A percentile compares a stretch with the other conserved stretches of the same genome.
phyloP scores from a whole-genome alignment of 2,888 invertebrate genomes.

The Pseudococcus jackbeardsleyi region DNA sequence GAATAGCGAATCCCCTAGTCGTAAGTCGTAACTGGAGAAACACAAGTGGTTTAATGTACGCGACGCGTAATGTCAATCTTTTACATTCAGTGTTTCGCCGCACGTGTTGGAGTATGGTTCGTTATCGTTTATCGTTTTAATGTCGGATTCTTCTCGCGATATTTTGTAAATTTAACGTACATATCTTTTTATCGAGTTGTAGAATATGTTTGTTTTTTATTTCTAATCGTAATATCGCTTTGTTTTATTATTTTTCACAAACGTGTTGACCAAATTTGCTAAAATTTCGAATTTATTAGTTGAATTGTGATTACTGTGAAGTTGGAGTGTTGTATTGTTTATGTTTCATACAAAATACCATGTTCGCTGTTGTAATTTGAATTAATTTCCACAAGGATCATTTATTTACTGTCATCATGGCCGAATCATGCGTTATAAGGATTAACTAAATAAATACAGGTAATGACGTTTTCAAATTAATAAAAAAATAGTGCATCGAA shows the following conservation, averaged over 20 bases:
- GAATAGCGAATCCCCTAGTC: too few species aligned
- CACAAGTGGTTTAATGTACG: slow-evolving; percentile 44
- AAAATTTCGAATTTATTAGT: not conserved
- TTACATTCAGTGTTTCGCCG: slow-evolving; percentile 24
- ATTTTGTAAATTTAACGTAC: slow-evolving; percentile 54
- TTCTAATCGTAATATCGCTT: slow-evolving; percentile 29
- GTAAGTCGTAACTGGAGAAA: slow-evolving; percentile 13
- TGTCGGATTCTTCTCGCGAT: slow-evolving; percentile 39
- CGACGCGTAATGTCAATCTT: slow-evolving; percentile 18
- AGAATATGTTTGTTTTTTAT: not conserved
- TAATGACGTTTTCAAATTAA: not conserved
- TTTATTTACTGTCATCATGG: not conserved
- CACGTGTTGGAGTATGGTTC: slow-evolving; percentile 6
- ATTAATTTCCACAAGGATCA: not conserved
- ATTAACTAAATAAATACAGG: not conserved
- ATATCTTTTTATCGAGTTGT: slow-evolving; percentile 20
- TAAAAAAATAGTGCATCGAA: not conserved
- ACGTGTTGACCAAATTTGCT: slow-evolving; percentile 9
- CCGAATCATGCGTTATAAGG: not conserved
- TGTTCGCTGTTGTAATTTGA: not conserved
- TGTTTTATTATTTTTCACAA: not conserved
- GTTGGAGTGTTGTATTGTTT: slow-evolving; percentile 51
- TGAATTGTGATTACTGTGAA: slow-evolving; percentile 30
- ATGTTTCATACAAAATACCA: not conserved
- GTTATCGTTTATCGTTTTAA: not conserved